These are phyloP conservation scores for Pygoscelis antarcticus DNA, from an alignment of 2,113 vertebrate species.

Conservation along the genomic window DNA sequence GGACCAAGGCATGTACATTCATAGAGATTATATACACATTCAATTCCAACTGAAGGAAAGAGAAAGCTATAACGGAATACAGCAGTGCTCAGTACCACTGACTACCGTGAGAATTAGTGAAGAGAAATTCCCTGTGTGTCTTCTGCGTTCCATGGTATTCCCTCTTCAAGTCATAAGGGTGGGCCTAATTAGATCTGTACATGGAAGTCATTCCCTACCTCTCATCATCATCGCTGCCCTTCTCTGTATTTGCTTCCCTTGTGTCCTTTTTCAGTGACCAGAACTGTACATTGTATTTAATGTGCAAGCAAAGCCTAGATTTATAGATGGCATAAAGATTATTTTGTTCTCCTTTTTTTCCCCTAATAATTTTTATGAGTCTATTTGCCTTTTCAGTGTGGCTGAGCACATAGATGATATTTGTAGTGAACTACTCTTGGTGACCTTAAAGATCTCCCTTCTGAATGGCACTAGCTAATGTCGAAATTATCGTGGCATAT, in stretches of 20 bases:
- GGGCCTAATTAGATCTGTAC: not conserved
- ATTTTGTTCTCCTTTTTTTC: not conserved
- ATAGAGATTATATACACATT: not conserved
- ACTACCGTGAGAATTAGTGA: not conserved
- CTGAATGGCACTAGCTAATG: not conserved
- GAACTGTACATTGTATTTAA: not conserved
- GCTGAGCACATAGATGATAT: not conserved
- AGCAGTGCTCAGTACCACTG: not conserved
- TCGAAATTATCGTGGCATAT: not conserved
- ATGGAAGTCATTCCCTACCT: not conserved
- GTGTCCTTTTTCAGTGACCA: not conserved
- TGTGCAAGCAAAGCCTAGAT: not conserved
- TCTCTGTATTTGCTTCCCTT: not conserved
- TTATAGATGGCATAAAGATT: not conserved
- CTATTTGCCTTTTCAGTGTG: not conserved
- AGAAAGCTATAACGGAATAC: not conserved
- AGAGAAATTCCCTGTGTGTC: not conserved
- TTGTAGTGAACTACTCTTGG: not conserved
- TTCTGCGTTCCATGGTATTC: not conserved
- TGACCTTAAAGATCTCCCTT: not conserved
- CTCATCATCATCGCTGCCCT: not conserved
- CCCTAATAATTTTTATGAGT: not conserved
- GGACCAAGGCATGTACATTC: not conserved
- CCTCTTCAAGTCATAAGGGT: no score
- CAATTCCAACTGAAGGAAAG: not conserved